Percentiles rank a stretch among this genome's conserved stretches.
These are phyloP conservation scores for Actenoides lindsayi DNA, from an alignment of 2,113 vertebrate species.

Conservation along the genomic window DNA sequence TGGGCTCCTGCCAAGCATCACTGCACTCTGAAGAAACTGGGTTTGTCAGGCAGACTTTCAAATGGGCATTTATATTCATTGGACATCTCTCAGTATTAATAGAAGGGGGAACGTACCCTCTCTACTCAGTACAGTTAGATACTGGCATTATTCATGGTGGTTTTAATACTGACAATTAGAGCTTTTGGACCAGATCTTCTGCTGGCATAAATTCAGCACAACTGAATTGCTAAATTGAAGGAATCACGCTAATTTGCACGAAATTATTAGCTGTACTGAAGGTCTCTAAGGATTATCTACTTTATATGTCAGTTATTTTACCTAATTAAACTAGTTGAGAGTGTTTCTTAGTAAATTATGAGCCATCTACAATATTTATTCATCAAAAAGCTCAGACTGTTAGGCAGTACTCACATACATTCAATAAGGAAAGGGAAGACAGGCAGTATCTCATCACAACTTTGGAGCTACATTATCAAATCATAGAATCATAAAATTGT, in stretches of 20 bases:
- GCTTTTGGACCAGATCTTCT: neutral
- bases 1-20: slow-evolving; percentile 48
- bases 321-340: slow-evolving; percentile 33
- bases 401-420: neutral
- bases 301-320: neutral
- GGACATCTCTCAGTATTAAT: neutral
- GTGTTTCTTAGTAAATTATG: slow-evolving; percentile 12
- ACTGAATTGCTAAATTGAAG: neutral
- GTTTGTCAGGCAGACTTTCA: slow-evolving; percentile 2
- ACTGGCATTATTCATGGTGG: slow-evolving; percentile 8
- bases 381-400: neutral
- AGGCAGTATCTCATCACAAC: neutral
- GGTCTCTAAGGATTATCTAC: slow-evolving; percentile 25
- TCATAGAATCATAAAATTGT: no score
- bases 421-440: no score
- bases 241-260: slow-evolving; percentile 10
- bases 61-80: slow-evolving; percentile 30
- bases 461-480: neutral
- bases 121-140: neutral
- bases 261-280: slow-evolving; percentile 12
- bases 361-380: slow-evolving; percentile 5
- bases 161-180: slow-evolving; percentile 37
- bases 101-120: neutral
- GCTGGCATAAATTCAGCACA: slow-evolving; percentile 20
- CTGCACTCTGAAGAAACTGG: neutral